phyloP scores from a whole-genome alignment of 2,113 vertebrate genomes.

The Talpa occidentalis region DNA sequence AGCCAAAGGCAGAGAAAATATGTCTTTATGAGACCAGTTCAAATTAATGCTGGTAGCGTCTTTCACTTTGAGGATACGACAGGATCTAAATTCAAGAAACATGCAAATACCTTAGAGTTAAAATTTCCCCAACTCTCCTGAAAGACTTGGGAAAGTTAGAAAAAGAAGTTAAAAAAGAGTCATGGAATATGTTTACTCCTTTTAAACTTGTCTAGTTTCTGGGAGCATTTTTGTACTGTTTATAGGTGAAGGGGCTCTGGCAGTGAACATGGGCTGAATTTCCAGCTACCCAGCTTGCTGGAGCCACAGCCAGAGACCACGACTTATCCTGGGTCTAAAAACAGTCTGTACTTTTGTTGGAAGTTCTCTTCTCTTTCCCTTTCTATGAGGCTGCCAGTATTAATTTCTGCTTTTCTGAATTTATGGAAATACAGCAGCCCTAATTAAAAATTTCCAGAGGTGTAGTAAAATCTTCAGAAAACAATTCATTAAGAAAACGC shows the following conservation, averaged over 20 bases:
- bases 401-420: conserved; percentile 34
- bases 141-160: neutral
- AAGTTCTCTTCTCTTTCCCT: neutral
- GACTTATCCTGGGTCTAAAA: neutral
- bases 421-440: conserved; percentile 1
- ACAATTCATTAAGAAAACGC: neutral
- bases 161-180: neutral
- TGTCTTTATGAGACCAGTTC: conserved; percentile 21
- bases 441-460: conserved; percentile 5
- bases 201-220: neutral
- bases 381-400: neutral
- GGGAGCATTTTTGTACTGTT: neutral
- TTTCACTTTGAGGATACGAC: neutral
- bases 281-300: neutral
- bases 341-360: neutral
- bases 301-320: neutral
- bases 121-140: neutral
- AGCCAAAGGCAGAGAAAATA: conserved; percentile 49
- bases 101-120: neutral
- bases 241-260: neutral
- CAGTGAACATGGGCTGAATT: neutral
- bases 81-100: neutral
- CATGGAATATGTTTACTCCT: neutral
- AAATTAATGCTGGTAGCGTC: neutral
- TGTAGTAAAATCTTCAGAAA: conserved; percentile 36